Conservation (phyloP, 2,888 invertebrate species). For the Tridacna crocea region DNA sequence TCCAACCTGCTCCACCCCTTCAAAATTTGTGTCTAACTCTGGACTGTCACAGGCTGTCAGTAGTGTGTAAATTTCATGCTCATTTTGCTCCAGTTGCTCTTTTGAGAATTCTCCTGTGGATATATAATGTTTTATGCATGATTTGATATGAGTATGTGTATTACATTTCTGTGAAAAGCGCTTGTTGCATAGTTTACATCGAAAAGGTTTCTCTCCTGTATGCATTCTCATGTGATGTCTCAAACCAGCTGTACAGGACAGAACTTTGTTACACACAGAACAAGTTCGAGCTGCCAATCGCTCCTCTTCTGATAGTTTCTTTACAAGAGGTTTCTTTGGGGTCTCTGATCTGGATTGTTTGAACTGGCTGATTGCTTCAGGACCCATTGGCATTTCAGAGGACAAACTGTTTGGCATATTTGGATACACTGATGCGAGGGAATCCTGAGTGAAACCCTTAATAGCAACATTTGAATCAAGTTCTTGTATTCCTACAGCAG, state of each 20-base stretch:
- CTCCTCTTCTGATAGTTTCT: conserved; percentile 45
- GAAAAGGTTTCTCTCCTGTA: conserved; percentile 52
- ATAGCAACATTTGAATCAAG: background rate
- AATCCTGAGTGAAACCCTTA: background rate
- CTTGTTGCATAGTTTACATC: conserved; percentile 49
- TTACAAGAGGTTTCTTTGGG: conserved; percentile 26
- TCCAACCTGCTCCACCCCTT: background rate
- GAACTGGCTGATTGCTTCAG: background rate
- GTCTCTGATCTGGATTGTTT: conserved; percentile 4
- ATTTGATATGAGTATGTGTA: conserved; percentile 58
- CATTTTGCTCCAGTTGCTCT: conserved; percentile 37
- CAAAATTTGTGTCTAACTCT: background rate
- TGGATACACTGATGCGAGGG: conserved; percentile 1
- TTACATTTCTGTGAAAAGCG: conserved; percentile 59
- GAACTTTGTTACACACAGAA: conserved; percentile 38
- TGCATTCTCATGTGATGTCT: conserved; percentile 58
- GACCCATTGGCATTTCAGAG: background rate
- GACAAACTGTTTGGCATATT: conserved; percentile 10
- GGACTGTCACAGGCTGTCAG: conserved; percentile 39
- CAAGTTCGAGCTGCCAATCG: conserved; percentile 38
- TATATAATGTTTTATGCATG: conserved; percentile 44
- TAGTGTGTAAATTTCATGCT: conserved; percentile 45
- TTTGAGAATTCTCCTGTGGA: conserved; percentile 34
- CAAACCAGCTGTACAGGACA: conserved; percentile 52
- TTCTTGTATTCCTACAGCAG: background rate